phyloP scores from a whole-genome alignment of 2,113 vertebrate species.

The Mus spicilegus region DNA sequence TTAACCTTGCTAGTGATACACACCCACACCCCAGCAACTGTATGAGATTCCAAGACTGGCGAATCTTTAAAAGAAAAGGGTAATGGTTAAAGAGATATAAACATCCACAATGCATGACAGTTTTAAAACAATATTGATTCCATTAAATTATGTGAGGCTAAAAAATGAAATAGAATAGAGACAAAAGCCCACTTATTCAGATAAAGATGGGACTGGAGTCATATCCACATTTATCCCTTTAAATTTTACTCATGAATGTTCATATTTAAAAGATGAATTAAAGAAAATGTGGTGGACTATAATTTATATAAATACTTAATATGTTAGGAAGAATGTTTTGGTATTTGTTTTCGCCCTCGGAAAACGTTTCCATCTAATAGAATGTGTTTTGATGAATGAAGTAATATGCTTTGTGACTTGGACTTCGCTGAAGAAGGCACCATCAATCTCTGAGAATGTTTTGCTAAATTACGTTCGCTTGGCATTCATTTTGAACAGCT shows the following conservation, averaged over 20 bases:
- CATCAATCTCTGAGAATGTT: constrained; percentile 46
- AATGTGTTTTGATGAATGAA: constrained; percentile 66
- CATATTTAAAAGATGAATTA: constrained; percentile 50
- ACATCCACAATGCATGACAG: background rate
- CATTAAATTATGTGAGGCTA: background rate
- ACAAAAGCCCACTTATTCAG: background rate
- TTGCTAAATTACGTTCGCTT: constrained; percentile 48
- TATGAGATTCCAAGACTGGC: background rate
- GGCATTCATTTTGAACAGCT: constrained; percentile 33
- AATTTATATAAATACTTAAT: constrained; percentile 53
- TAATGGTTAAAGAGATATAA: background rate
- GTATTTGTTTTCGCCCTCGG: constrained; percentile 55
- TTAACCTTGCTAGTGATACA: background rate
- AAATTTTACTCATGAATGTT: background rate
- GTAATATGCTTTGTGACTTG: constrained; percentile 55
- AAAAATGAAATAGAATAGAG: background rate
- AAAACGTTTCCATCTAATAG: constrained; percentile 30
- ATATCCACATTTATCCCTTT: background rate
- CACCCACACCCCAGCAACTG: too few species aligned
- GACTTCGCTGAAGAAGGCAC: constrained; percentile 29
- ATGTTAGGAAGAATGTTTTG: constrained; percentile 37
- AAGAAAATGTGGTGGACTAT: constrained; percentile 6
- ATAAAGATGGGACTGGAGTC: background rate
- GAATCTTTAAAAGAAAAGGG: background rate
- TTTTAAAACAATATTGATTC: constrained; percentile 38